Conservation (phyloP, 2,113 vertebrate species). For the Henicopernis longicauda region DNA sequence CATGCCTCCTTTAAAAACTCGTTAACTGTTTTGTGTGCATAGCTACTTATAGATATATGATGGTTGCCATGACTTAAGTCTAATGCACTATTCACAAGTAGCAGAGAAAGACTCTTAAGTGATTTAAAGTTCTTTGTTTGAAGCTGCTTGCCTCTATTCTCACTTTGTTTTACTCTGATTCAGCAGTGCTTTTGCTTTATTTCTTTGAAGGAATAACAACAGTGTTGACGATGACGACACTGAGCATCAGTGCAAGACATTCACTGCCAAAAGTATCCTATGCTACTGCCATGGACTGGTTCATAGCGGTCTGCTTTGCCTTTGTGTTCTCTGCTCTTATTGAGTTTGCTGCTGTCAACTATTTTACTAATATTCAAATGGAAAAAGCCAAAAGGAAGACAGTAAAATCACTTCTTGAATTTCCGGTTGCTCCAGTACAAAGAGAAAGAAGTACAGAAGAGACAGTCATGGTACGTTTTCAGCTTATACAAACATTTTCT, state of each 20-base stretch:
- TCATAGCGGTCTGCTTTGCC: conserved; percentile 98
- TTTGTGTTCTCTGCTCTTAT: conserved; percentile 99
- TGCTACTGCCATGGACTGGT: conserved; percentile 99
- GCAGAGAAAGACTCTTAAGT: not conserved
- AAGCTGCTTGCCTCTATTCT: not conserved
- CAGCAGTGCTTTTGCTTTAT: conserved; percentile 40
- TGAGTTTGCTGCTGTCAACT: conserved; percentile 98
- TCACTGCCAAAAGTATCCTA: conserved; percentile 98
- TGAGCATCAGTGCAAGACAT: conserved; percentile 98
- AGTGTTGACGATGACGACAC: conserved; percentile 96
- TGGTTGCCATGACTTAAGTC: not conserved
- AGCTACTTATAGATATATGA: not conserved
- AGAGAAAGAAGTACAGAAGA: conserved; percentile 78
- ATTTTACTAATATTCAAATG: conserved; percentile 91
- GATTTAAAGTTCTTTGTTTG: not conserved
- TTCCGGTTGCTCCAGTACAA: conserved; percentile 74
- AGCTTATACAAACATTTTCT: not conserved
- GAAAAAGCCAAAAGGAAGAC: conserved; percentile 90
- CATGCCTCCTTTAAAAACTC: not conserved
- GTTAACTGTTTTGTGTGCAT: not conserved
- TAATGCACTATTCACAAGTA: not conserved
- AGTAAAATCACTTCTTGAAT: conserved; percentile 78
- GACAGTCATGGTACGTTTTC: conserved; percentile 77
- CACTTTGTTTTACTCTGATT: not conserved
- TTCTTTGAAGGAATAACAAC: conserved; percentile 90